Evolutionary conservation across 2,797 vertebrate genomes (phyloP).

Genomic region (Lagorchestes hirsutus): DNA sequence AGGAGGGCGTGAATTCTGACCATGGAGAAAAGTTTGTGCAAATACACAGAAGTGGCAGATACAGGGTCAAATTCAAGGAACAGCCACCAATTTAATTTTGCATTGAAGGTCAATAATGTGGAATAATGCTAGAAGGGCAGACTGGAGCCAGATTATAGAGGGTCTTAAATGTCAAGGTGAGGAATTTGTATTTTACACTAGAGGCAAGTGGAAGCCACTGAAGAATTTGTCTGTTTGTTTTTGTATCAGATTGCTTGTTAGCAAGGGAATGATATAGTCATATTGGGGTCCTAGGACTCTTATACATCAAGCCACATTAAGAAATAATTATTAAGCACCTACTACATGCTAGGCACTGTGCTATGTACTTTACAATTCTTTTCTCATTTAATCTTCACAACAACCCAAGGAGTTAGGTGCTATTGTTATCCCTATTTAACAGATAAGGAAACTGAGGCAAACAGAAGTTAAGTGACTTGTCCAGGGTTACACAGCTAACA

Average conservation of each 20-base stretch:
- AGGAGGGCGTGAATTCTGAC: background rate
- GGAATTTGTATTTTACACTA: background rate
- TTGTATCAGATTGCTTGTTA: background rate
- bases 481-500: background rate
- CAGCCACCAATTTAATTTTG: background rate
- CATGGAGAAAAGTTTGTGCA: background rate
- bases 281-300: background rate
- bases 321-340: background rate
- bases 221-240: background rate
- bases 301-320: background rate
- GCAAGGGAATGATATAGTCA: background rate
- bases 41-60: background rate
- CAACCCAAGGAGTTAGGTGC: background rate
- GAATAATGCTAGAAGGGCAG: background rate
- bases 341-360: background rate
- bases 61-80: background rate
- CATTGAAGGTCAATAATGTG: background rate
- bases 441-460: conserved; percentile 14
- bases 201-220: background rate
- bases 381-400: background rate
- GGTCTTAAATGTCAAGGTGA: background rate
- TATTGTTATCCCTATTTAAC: background rate
- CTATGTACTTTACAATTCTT: background rate
- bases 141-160: background rate
- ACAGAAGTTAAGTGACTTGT: background rate